Evolutionary conservation across 2,888 invertebrate species (phyloP), one percentile per base, ranked within the genome.

Genomic region (Andrena bucephala): DNA sequence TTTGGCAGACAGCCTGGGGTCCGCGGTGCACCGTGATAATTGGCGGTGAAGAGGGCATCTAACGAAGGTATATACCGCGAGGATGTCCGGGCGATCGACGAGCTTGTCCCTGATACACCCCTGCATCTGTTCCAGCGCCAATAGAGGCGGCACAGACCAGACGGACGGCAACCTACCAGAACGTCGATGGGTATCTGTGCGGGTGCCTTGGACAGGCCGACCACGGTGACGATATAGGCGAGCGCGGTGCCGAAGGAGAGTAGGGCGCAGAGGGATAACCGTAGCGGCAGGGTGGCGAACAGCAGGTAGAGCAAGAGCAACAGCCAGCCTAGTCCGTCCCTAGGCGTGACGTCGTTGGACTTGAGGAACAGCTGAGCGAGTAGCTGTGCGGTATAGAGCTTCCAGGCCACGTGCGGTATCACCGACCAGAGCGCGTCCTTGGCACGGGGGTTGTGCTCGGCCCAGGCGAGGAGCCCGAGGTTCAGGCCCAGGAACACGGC

Each of bases 321-420:
- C 33, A 96, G 95, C 97, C 97, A 97, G 42, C 96, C 96, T 24
- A 97, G 94, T 74, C 96, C 95, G 91, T 97, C 96, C 81, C 96
- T 95, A 29, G 96, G 95, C 60, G 95, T 95, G 85, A 95, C 95
- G 87, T 95, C 95, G 93, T 94, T 93, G 91, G 94, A 94, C 91
- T 96, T 96, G 82, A 96, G 94, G 91, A 96, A 95, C 85, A 96
- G 94, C 91, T 96, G 95, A 75, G 94, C 94, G 69, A 96, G 94
- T 81, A 96, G 93, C 92, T 96, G 96, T 36, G 95, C 94, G 87
- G 95, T 96, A 85, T 96, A 95, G 36, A 96, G 93, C 80, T 96
- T 94, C 95, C 96, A 97, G 50, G 96, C 95, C 67, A 96, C 90
- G 90, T 96, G 96, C 63, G 96, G 96, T 70, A 96, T 94, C 3